Evolutionary conservation across 1,140 invertebrate genomes (phyloP).

Genomic region (Nilaparvata lugens): DNA sequence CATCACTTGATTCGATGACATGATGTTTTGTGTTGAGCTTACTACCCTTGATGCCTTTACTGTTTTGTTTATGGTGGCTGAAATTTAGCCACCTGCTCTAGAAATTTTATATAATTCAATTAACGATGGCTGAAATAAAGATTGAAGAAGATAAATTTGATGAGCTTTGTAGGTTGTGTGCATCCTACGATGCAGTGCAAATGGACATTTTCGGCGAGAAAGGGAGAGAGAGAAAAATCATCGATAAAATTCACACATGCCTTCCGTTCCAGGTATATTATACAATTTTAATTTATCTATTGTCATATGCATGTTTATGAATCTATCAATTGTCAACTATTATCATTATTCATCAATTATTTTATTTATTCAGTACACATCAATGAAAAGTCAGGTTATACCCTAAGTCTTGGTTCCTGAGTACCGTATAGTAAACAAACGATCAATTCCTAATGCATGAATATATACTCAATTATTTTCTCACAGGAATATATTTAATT

Average conservation of each 20-base stretch:
- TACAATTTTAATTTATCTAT: no score
- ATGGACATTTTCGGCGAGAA: conserved; percentile 43
- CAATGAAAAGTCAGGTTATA: no score
- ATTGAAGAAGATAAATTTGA: conserved; percentile 34
- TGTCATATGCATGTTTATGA: no score
- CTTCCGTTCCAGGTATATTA: conserved; percentile 40
- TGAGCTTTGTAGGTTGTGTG: conserved; percentile 42
- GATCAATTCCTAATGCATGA: no score
- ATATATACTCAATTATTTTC: no score
- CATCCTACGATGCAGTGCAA: conserved; percentile 40
- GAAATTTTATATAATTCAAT: not conserved
- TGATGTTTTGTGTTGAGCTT: no score
- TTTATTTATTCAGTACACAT: not conserved
- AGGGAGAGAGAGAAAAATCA: conserved; percentile 39
- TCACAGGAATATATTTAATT: no score
- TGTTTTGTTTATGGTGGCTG: not conserved
- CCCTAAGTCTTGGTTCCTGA: no score
- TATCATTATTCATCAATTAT: not conserved
- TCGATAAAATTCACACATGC: conserved; percentile 41
- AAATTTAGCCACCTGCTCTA: not conserved
- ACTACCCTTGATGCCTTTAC: no score
- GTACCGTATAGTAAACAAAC: no score
- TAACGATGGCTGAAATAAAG: not conserved
- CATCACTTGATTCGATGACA: no score
- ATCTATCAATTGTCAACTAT: no score